phyloP scores from a whole-genome alignment of 2,113 vertebrate genomes.

The Trochalopteron elliotii region DNA sequence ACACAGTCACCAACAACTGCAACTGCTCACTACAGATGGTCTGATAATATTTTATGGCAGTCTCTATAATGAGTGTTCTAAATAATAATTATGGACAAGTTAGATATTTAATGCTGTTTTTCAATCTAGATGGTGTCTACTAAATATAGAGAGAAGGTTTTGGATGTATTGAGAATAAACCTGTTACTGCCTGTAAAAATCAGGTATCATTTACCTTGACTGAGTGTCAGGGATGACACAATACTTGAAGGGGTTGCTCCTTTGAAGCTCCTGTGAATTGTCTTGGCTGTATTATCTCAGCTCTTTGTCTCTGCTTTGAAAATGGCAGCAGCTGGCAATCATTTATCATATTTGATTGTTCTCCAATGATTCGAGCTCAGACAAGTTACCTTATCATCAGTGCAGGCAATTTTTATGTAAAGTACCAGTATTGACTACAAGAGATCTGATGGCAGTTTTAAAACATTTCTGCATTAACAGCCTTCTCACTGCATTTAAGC shows the following conservation, averaged over 20 bases:
- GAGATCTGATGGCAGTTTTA: constrained; percentile 73
- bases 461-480: constrained; percentile 74
- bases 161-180: not conserved
- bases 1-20: not conserved
- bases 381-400: constrained; percentile 64
- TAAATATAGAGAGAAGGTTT: not conserved
- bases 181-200: not conserved
- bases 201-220: not conserved
- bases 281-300: constrained; percentile 48
- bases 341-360: constrained; percentile 71
- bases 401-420: constrained; percentile 75
- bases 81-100: not conserved
- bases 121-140: not conserved
- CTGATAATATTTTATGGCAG: not conserved
- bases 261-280: constrained; percentile 22
- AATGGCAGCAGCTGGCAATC: constrained; percentile 65
- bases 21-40: not conserved
- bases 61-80: not conserved
- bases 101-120: not conserved
- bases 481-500: constrained; percentile 66
- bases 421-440: constrained; percentile 67
- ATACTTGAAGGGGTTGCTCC: not conserved
- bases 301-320: constrained; percentile 54
- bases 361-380: constrained; percentile 58
- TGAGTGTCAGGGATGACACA: not conserved